A percentile compares a stretch with the other conserved stretches of the same genome.
Evolutionary conservation across 1,140 invertebrate species (phyloP).

Genomic region (Cardiocondyla obscurior): DNA sequence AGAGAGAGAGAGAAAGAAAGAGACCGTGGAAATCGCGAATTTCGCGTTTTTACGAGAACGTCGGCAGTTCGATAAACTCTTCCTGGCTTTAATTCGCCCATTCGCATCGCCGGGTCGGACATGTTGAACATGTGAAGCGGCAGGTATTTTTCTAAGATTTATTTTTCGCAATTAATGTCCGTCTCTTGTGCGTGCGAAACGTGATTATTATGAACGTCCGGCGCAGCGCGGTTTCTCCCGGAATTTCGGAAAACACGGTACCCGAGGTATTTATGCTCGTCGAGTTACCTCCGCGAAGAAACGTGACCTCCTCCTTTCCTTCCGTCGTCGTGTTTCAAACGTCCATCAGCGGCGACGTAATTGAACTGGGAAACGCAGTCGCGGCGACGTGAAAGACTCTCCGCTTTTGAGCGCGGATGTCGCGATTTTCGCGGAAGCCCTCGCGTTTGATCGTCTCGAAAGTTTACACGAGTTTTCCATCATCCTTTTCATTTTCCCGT

Average conservation of each 20-base stretch:
- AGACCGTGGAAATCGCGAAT: neutral
- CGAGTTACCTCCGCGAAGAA: neutral
- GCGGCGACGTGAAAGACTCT: neutral
- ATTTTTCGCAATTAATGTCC: constrained; percentile 25
- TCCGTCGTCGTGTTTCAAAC: neutral
- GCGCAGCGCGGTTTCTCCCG: neutral
- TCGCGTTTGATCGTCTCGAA: constrained; percentile 29
- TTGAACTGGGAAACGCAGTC: constrained; percentile 9
- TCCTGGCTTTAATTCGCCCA: neutral
- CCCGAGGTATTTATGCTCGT: neutral
- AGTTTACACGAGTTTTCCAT: constrained; percentile 49
- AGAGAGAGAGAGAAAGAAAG: neutral
- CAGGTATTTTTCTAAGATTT: constrained; percentile 11
- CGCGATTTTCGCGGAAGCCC: constrained; percentile 11
- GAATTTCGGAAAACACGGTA: neutral
- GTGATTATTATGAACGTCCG: constrained; percentile 2
- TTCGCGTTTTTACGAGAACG: neutral
- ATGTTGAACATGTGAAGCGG: neutral
- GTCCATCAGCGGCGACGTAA: neutral
- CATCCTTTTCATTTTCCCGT: constrained; percentile 42
- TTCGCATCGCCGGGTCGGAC: neutral
- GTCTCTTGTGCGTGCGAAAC: neutral
- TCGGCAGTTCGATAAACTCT: neutral
- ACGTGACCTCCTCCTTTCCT: neutral
- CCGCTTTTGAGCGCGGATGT: neutral